A percentile compares a stretch with the other conserved stretches of the same genome.
These are phyloP conservation scores for Erannis defoliaria DNA, from an alignment of 2,888 invertebrate species.

Conservation along the genomic window DNA sequence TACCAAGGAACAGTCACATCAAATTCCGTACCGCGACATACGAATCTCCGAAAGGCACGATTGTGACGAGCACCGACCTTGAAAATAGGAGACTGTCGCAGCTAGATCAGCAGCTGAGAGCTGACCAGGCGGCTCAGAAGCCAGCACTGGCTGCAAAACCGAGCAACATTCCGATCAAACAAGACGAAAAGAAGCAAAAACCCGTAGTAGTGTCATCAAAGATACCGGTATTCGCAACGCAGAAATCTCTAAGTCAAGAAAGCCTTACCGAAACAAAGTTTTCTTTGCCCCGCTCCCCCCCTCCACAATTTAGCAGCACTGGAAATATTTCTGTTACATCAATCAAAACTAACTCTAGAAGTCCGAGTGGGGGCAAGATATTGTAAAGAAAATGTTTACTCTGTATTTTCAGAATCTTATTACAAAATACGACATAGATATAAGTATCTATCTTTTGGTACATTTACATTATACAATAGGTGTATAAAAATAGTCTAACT, in stretches of 20 bases:
- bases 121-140: slow-evolving; percentile 64
- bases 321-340: slow-evolving; percentile 87
- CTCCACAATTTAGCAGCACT: slow-evolving; percentile 73
- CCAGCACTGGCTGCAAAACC: slow-evolving; percentile 78
- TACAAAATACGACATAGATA: slow-evolving; percentile 22
- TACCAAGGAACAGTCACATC: slow-evolving; percentile 86
- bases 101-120: slow-evolving; percentile 76
- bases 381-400: slow-evolving; percentile 42
- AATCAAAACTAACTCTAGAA: slow-evolving; percentile 87
- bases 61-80: slow-evolving; percentile 82
- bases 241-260: slow-evolving; percentile 83
- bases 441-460: slow-evolving; percentile 38
- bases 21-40: slow-evolving; percentile 89
- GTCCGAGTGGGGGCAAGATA: slow-evolving; percentile 81
- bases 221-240: slow-evolving; percentile 81
- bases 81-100: slow-evolving; percentile 87
- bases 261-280: slow-evolving; percentile 76
- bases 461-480: slow-evolving; percentile 43
- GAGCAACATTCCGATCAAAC: slow-evolving; percentile 80
- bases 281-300: slow-evolving; percentile 76
- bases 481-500: slow-evolving; percentile 30
- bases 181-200: slow-evolving; percentile 65
- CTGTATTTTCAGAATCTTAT: slow-evolving; percentile 18
- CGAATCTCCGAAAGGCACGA: slow-evolving; percentile 85
- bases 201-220: slow-evolving; percentile 76